Evolutionary conservation across 1,140 invertebrate species (phyloP).

Genomic region (Anastrepha ludens): DNA sequence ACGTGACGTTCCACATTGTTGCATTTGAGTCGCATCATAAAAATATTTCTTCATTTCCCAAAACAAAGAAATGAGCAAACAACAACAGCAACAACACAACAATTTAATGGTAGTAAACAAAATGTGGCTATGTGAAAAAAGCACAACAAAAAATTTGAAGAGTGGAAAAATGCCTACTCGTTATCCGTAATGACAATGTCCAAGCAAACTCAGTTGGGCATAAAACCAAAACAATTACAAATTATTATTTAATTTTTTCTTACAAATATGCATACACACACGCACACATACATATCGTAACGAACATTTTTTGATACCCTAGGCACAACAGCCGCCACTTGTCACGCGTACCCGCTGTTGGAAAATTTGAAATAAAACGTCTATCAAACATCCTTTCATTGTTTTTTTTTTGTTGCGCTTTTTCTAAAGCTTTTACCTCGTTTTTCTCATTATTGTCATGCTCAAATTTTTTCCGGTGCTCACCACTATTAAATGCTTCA

Average conservation of each 20-base stretch:
- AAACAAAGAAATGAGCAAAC: constrained; percentile 12
- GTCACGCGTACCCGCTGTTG: background rate
- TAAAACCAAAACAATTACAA: constrained; percentile 52
- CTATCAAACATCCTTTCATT: background rate
- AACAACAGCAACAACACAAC: constrained; percentile 6
- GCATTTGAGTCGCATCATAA: constrained; percentile 43
- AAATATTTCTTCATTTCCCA: constrained; percentile 33
- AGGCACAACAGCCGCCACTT: background rate
- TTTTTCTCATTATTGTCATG: constrained; percentile 36
- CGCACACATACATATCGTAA: too few relatives aligned
- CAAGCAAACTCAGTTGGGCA: constrained; percentile 29
- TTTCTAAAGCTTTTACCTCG: background rate
- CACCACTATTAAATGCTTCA: background rate
- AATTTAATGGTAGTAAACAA: constrained; percentile 18
- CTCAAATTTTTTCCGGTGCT: background rate
- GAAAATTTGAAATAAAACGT: background rate
- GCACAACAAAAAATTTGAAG: background rate
- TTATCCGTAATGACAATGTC: constrained; percentile 33
- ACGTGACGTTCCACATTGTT: constrained; percentile 50
- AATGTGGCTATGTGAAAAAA: constrained; percentile 24
- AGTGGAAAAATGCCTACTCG: constrained; percentile 32
- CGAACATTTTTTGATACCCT: background rate
- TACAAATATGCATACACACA: background rate
- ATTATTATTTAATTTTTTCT: constrained; percentile 7
- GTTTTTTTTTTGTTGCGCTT: background rate